Evolutionary conservation across 1,140 invertebrate species (phyloP), one percentile per base, ranked within the genome.

Genomic region (Heliconius himera): DNA sequence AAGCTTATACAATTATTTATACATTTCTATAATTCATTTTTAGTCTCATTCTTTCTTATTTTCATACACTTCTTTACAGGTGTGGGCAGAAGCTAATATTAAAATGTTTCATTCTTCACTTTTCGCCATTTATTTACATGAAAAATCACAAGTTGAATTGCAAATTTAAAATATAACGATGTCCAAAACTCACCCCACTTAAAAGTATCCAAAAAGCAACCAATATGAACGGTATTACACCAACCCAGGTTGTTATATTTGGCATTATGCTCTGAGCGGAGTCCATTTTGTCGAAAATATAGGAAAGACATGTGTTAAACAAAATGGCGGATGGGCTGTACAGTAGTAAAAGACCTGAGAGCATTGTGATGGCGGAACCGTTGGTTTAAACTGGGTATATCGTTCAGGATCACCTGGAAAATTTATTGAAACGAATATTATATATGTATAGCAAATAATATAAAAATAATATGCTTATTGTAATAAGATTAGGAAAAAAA

Each of bases 201-300:
- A 76, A 97, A 94, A 95, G 97, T 97, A 87, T 97, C 96, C 22
- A 97, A 90, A 46, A 96, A 79, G 96, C 95, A 9, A 98, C 96
- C 38, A 98, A 84, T 22, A 97, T 90, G 86, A 97, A 98, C 0
- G 97, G 97, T 78, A 98, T 95, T 54, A 97, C 95, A 4, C 97
- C 97, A 76, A 97, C 91, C 90, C 96, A 96, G 0, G 96, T 97
- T 1, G 96, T 96, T n/a, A 97, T 96, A 84, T 97, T 97, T 0
- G 97, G 97, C 86, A 97, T 95, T 79, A 97, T 96, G 33, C 96
- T 97, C 81, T 97, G 97, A 1, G 97, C 97, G 3, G 97, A 97
- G 86, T 98, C 97, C 95, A 96, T 96, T 86, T 97, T 97, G 85
- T 97, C 96, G 88, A 98, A 98, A 26, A 97, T 95, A 85, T 98